Conservation (phyloP, 2,113 vertebrate species). For the Odontophorus gujanensis region DNA sequence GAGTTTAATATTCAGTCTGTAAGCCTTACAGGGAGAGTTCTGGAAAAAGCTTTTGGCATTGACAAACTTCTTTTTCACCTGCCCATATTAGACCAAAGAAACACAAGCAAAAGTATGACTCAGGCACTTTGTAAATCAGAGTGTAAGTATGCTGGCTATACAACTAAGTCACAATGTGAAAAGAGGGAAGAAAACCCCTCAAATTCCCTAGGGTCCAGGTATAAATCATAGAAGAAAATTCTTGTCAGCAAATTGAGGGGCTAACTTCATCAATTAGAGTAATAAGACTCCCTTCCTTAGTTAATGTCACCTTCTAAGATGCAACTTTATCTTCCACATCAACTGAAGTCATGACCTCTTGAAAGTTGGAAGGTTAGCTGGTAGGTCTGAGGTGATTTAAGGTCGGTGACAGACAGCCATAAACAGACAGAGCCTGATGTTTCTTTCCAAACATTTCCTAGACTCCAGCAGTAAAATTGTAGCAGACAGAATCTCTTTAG, state of each 20-base stretch:
- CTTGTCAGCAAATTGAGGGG: background rate
- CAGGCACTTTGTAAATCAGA: background rate
- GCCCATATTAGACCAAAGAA: conserved; percentile 56
- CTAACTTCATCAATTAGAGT: background rate
- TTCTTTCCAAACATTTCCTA: background rate
- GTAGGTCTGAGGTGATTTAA: background rate
- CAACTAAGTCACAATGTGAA: background rate
- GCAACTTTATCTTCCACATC: background rate
- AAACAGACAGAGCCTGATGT: background rate
- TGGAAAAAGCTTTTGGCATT: conserved; percentile 24
- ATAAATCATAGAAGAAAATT: background rate
- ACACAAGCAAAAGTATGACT: background rate
- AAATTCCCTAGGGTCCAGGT: background rate
- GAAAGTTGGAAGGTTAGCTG: background rate
- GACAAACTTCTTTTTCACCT: conserved; percentile 34
- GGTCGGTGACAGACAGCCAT: background rate
- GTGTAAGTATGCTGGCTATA: background rate
- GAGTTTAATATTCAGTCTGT: background rate
- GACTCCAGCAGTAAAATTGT: background rate
- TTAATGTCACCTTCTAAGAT: background rate
- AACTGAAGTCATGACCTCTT: background rate
- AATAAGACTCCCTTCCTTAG: background rate
- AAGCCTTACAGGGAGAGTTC: conserved; percentile 18
- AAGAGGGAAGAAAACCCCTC: background rate
- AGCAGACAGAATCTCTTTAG: background rate